Evolutionary conservation across 2,888 invertebrate genomes (phyloP).

Genomic region (Patella ulyssiponensis): DNA sequence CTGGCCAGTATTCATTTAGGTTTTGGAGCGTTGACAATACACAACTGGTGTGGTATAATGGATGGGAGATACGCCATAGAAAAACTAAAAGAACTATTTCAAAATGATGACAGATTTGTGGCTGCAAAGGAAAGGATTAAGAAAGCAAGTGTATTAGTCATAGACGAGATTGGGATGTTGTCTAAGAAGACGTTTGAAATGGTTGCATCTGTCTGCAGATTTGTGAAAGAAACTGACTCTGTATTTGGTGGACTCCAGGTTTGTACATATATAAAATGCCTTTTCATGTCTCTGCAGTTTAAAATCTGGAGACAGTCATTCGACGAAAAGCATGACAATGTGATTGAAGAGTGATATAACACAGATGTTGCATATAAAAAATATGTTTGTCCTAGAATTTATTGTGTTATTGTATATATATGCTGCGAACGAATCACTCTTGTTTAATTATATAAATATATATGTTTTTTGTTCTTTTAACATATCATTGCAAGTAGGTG

Average conservation of each 20-base stretch:
- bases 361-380: no score
- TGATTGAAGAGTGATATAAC: no score
- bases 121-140: constrained; percentile 2
- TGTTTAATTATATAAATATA: no score
- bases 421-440: no score
- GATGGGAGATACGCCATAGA: background rate
- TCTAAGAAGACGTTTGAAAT: constrained; percentile 14
- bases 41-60: background rate
- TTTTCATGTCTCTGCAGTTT: no score
- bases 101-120: constrained; percentile 1
- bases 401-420: no score
- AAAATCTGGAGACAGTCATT: no score
- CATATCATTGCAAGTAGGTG: no score
- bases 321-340: no score
- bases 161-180: constrained; percentile 20
- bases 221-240: background rate
- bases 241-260: constrained; percentile 18
- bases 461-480: no score
- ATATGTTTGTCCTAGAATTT: no score
- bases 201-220: constrained; percentile 16
- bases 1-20: background rate
- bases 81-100: constrained; percentile 5
- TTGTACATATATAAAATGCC: background rate
- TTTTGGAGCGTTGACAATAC: no score
- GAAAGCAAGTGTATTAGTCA: constrained; percentile 1